Evolutionary conservation across 2,113 vertebrate species (phyloP), one percentile per base, ranked within the genome.

Genomic region (Charadrius vociferus): DNA sequence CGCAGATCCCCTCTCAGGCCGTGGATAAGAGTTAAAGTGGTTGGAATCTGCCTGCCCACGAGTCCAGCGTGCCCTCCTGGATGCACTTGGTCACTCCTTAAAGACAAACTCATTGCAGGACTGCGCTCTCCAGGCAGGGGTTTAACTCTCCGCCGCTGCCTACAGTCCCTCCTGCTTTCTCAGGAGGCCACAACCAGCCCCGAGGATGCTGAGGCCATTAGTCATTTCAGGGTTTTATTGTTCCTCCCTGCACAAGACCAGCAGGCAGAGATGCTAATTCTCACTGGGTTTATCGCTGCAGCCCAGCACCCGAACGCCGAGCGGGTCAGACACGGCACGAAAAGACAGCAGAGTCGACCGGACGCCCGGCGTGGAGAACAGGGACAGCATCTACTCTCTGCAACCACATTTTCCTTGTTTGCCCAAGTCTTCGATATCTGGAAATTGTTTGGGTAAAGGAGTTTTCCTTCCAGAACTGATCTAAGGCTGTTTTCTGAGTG

Each of bases 21-120:
- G 1, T 1, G 9, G 43, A 6, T 12, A 24, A 27, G 36, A 9
- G 30, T 30, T 43, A 10, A 16, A 37, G 3, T 0, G 13, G 19
- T 1, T 43, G 72, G 78, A 41, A 59, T 36, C 26, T 29, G 10
- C 55, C 50, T 41, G 22, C 21, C 55, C 52, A 1, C 0, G 8
- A 78, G 50, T 67, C 34, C 75, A 27, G 41, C 0, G 18, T 14
- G 49, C 37, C 43, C 78, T 56, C 20, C 65, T 43, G 58, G 36
- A 41, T 6, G 43, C 19, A 30, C n/a, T 10, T 32, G 36, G 37
- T 52, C 30, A 3, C 16, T 24, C 49, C 49, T 50, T 23, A 24
- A 24, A 50, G 49, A 50, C 23, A 50, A 50, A 24, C 49, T 32
- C 29, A 7, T 14, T 4, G 34, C 39, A 37, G 41, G 73, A n/a